phyloP scores from a whole-genome alignment of 2,797 vertebrate species.

The Gorsachius magnificus region DNA sequence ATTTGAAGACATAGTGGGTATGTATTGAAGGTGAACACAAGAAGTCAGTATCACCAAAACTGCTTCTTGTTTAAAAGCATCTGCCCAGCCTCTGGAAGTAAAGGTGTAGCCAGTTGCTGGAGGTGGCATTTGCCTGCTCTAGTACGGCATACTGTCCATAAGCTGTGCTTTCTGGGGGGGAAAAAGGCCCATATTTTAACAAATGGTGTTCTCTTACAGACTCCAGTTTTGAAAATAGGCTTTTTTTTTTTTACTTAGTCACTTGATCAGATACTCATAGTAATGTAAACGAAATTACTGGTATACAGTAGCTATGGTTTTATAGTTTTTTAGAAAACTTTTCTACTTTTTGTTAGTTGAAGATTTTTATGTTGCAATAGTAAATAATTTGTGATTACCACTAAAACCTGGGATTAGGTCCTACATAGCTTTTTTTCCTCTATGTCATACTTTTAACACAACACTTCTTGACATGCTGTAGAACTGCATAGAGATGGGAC shows the following conservation, averaged over 20 bases:
- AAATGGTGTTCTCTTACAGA: background rate
- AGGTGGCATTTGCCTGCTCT: background rate
- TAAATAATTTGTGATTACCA: background rate
- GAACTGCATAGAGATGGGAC: background rate
- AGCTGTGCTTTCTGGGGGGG: background rate
- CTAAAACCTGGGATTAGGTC: background rate
- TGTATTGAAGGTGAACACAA: background rate
- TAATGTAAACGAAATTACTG: background rate
- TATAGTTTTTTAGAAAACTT: background rate
- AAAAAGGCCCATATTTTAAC: background rate
- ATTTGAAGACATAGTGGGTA: background rate
- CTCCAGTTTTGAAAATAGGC: background rate
- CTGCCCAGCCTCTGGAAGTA: background rate
- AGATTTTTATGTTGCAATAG: background rate
- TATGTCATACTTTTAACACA: background rate
- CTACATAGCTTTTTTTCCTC: background rate
- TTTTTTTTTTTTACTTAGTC: background rate
- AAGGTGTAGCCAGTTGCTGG: background rate
- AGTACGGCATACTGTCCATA: background rate
- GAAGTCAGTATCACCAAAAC: background rate
- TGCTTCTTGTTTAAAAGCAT: background rate
- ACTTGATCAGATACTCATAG: background rate
- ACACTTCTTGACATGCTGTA: background rate
- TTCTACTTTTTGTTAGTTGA: background rate
- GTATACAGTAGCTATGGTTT: background rate